Evolutionary conservation across 2,113 vertebrate genomes (phyloP), one percentile per base, ranked within the genome.

Genomic region (Euleptes europaea): DNA sequence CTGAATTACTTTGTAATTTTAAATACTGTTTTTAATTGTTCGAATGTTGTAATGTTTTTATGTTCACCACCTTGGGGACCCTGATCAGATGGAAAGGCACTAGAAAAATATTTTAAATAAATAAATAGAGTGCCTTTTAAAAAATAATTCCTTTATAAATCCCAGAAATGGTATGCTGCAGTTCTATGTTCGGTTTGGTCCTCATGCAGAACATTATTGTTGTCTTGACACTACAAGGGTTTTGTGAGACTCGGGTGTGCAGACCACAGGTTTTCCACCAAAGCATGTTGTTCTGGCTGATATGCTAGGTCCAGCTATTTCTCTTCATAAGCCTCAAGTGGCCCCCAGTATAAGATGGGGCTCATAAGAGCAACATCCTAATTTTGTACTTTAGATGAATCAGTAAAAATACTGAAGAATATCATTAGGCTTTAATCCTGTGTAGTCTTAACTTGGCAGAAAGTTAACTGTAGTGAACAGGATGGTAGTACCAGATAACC

Each of bases 291-390:
- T 0, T 47, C 15, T 47, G 2, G 12, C 21, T 35, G n/a, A n/a
- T 75, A 21, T 66, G 12, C 15, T n/a, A 28, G 38, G 5, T 11
- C 13, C 38, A 51, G 3, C 38, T 26, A n/a, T 65, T 42, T 19
- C 14, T 51, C 17, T 35, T 54, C 31, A 69, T 76, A 12, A 80
- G 19, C 54, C 69, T 77, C 69, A 87, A 82, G 9, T n/a, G 54
- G 19, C 33, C 65, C 1, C 11, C 0, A 0, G 33, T 84, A 86
- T 72, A 82, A 86, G 78, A 76, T 73, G 44, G 13, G 42, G 76
- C 35, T 72, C 80, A 84, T 81, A 84, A 78, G 66, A 82, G n/a
- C 2, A 89, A 1, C 2, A 4, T 86, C 89, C 70, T 78, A 31
- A 66, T 78, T 78, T 90, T 88, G 11, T 11, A 47, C 33, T 86